Percentiles rank a stretch among this genome's conserved stretches.
Conservation (phyloP, 2,113 vertebrate species). For the Myxocyprinus asiaticus region DNA sequence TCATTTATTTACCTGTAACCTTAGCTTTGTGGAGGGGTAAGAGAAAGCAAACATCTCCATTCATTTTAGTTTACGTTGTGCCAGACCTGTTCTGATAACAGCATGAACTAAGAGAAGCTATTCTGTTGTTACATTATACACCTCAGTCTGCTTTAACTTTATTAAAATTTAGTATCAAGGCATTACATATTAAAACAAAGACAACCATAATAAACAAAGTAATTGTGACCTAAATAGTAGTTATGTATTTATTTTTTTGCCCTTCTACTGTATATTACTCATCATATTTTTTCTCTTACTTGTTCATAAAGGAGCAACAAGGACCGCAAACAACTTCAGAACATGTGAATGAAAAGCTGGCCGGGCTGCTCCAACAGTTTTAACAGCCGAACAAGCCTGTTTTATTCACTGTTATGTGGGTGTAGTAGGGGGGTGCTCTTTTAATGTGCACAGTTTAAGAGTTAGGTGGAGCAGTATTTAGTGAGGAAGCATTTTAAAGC, state of each 20-base stretch:
- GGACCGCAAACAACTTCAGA: constrained; percentile 56
- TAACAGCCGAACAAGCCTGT: constrained; percentile 47
- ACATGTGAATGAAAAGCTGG: constrained; percentile 53
- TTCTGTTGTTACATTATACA: too few species aligned
- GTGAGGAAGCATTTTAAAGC: constrained; percentile 76
- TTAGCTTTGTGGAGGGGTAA: too few species aligned
- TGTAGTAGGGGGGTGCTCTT: constrained; percentile 61
- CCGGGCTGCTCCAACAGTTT: constrained; percentile 47
- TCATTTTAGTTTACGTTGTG: too few species aligned
- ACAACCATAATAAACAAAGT: too few species aligned
- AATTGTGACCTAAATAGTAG: too few species aligned
- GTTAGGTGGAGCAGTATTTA: constrained; percentile 75
- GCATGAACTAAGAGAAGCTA: too few species aligned
- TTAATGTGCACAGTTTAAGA: constrained; percentile 74
- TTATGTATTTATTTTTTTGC: not conserved
- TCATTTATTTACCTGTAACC: too few species aligned
- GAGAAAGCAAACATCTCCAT: too few species aligned
- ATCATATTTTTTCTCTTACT: constrained; percentile 3
- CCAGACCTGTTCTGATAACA: too few species aligned
- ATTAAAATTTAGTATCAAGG: too few species aligned
- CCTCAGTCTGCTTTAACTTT: too few species aligned
- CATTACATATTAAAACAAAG: too few species aligned
- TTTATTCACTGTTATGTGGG: constrained; percentile 60
- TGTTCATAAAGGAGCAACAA: constrained; percentile 43
- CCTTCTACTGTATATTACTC: not conserved